Percentiles rank a stretch among this genome's conserved stretches.
phyloP scores from a whole-genome alignment of 2,113 vertebrate species.

The Cepphus grylle region DNA sequence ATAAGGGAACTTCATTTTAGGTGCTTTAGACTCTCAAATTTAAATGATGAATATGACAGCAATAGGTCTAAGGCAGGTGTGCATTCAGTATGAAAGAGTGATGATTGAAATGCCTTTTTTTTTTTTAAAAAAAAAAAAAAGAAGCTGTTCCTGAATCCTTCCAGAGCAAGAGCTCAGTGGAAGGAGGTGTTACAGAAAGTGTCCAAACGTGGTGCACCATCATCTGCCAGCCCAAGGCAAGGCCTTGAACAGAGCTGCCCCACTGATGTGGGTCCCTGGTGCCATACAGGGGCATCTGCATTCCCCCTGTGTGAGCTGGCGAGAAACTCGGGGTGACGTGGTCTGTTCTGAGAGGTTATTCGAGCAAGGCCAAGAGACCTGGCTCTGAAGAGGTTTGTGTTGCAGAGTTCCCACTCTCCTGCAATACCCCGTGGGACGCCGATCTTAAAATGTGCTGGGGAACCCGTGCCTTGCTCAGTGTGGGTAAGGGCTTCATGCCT shows the following conservation, averaged over 20 bases:
- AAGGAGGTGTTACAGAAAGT: neutral
- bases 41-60: neutral
- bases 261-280: neutral
- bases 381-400: neutral
- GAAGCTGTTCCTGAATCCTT: neutral
- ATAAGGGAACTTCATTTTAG: neutral
- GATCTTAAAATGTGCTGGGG: neutral
- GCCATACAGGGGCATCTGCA: rapidly evolving
- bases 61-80: neutral
- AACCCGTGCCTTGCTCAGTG: rapidly evolving
- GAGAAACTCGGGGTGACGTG: neutral
- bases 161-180: neutral
- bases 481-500: rapidly evolving
- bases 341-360: neutral
- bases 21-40: neutral
- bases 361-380: neutral
- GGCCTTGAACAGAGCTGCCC: neutral
- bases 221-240: neutral
- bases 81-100: neutral
- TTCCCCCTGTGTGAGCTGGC: neutral
- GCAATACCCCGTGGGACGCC: rapidly evolving
- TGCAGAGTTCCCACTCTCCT: rapidly evolving
- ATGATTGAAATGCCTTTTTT: neutral
- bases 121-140: no score
- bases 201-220: neutral